Conservation (phyloP, 1,140 invertebrate species). For the Steinernema khuongi region DNA sequence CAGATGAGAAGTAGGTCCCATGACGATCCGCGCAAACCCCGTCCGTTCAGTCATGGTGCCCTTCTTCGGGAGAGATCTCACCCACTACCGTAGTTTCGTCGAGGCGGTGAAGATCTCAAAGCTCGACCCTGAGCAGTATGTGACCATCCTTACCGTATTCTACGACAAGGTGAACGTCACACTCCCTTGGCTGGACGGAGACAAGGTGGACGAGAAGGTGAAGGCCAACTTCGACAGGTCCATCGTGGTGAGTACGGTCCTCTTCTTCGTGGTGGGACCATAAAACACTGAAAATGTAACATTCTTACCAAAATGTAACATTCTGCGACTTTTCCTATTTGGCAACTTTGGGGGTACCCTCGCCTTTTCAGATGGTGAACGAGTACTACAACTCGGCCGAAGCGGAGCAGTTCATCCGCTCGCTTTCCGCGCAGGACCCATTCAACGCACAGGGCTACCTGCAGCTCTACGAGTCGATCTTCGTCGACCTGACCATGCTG, state of each 20-base stretch:
- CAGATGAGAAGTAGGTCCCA: neutral
- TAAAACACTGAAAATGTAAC: no score
- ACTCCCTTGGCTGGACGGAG: neutral
- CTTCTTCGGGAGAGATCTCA: constrained; percentile 6
- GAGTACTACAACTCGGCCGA: neutral
- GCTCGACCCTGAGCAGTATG: neutral
- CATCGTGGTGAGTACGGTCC: neutral
- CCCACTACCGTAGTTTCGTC: neutral
- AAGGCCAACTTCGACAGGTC: neutral
- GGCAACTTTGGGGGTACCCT: neutral
- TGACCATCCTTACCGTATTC: neutral
- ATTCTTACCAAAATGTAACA: no score
- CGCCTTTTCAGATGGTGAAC: neutral
- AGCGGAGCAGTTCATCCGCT: neutral
- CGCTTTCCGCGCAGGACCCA: neutral
- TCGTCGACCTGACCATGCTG: constrained; percentile 11
- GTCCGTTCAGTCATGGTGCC: constrained; percentile 21
- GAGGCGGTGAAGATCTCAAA: neutral
- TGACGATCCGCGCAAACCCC: neutral
- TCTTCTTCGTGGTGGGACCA: no score
- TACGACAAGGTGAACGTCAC: neutral
- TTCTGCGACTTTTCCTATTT: no score
- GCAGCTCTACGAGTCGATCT: constrained; percentile 28
- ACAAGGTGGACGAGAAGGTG: neutral
- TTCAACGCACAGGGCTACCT: neutral